Evolutionary conservation across 2,888 invertebrate genomes (phyloP), one percentile per base, ranked within the genome.

Genomic region (Chouioia cunea): DNA sequence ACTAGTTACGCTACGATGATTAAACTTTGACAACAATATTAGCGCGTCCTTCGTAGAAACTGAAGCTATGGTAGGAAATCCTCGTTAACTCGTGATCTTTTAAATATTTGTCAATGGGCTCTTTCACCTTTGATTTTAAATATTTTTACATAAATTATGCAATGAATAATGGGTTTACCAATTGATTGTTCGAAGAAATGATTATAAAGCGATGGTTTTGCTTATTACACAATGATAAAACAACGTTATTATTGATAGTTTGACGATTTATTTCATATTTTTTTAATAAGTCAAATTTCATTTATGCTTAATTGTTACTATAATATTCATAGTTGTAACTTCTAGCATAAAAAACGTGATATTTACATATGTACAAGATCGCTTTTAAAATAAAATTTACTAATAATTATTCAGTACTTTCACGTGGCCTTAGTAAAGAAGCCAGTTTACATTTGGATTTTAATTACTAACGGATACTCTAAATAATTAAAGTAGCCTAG

Each of bases 371-470:
- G 53, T 66, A 59, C 59, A 66, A 46, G 46, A 10, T 59, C 47
- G 23, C 53, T 20, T 66, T 46, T 43, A 66, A 58, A 53, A 59
- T 66, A 66, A 59, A 66, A 59, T 53, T 66, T 59, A 36, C 36
- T 36, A 36, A 36, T 59, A 2, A 64, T 47, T 70, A 70, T 53
- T 65, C 59, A 65, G 70, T 70, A 65, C 70, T 53, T 64, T 70
- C 27, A 47, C n/a, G 56, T 53, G 22, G 36, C 16, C 22, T 36
- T 52, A 3, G 10, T 20, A 4, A 36, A 44, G 43, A 56, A 20
- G 14, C 27, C 52, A 46, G 27, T 56, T n/a, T 20, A 46, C 52
- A 57, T 58, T 69, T 69, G n/a, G 63, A 36, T 44, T 63, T 59
- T 27, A 16, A 68, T 60, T 47, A 22, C 23, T 3, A 36, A 36